These are phyloP conservation scores for Cryptophagus acutangulus DNA, from an alignment of 2,888 invertebrate genomes.

Conservation along the genomic window DNA sequence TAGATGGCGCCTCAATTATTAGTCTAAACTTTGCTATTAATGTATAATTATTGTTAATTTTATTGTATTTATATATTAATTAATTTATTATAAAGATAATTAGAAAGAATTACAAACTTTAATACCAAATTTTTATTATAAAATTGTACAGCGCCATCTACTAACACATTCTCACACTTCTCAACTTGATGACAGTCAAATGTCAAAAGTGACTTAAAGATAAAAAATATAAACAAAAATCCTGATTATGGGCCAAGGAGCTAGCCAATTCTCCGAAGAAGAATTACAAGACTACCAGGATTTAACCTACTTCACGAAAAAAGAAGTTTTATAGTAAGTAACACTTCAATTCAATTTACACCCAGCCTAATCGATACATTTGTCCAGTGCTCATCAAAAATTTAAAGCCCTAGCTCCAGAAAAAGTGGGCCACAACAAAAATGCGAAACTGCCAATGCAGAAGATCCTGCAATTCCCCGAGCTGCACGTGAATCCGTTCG, in stretches of 20 bases:
- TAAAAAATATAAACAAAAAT: too few relatives aligned
- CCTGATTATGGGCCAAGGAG: conserved; percentile 84
- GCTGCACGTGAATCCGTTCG: conserved; percentile 84
- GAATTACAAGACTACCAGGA: conserved; percentile 92
- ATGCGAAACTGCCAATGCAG: conserved; percentile 78
- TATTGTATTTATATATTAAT: too few relatives aligned
- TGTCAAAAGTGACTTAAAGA: too few relatives aligned
- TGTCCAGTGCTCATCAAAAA: conserved; percentile 75
- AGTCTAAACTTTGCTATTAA: too few relatives aligned
- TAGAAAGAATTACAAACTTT: too few relatives aligned
- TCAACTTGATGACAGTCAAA: too few relatives aligned
- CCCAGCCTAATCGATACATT: not conserved
- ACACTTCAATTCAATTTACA: conserved; percentile 9
- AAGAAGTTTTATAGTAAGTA: conserved; percentile 86
- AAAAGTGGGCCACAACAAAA: conserved; percentile 83
- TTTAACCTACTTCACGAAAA: conserved; percentile 88
- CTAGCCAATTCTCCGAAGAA: conserved; percentile 80
- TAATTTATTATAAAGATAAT: too few relatives aligned
- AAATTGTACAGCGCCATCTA: too few relatives aligned
- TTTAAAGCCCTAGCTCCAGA: conserved; percentile 86
- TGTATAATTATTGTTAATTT: too few relatives aligned
- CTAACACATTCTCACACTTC: too few relatives aligned
- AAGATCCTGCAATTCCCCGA: conserved; percentile 85
- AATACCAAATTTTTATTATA: conserved; percentile 35
- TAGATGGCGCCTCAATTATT: too few relatives aligned